Conservation (phyloP, 2,888 invertebrate species). For the Watsonalla cultraria region DNA sequence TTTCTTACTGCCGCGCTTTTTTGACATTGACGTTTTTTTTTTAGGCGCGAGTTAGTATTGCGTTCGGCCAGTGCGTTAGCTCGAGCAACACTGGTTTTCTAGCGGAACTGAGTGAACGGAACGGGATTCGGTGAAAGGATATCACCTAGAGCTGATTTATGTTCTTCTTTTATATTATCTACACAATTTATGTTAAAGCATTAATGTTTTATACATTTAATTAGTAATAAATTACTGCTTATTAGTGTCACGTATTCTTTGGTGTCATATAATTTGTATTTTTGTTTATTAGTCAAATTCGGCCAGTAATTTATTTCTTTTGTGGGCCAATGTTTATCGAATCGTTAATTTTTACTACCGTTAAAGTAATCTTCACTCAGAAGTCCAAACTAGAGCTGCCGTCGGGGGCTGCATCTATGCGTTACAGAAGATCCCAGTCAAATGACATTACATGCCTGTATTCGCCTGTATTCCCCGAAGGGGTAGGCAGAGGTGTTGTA, state of each 20-base stretch:
- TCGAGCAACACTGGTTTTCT: slow-evolving; percentile 25
- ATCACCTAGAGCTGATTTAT: slow-evolving; percentile 35
- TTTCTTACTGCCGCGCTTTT: slow-evolving; percentile 17
- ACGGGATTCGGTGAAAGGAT: slow-evolving; percentile 45
- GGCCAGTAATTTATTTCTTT: too few species aligned
- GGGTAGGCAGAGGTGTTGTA: too few species aligned
- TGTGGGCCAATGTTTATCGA: too few species aligned
- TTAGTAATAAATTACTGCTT: not conserved
- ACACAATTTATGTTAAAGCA: not conserved
- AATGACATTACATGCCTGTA: too few species aligned
- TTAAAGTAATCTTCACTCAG: too few species aligned
- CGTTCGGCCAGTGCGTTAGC: slow-evolving; percentile 30
- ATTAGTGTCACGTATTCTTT: too few species aligned
- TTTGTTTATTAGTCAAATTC: not conserved
- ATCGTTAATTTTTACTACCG: too few species aligned
- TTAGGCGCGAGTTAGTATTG: slow-evolving; percentile 16
- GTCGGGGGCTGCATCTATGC: too few species aligned
- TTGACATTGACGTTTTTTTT: slow-evolving; percentile 15
- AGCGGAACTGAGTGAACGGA: slow-evolving; percentile 48
- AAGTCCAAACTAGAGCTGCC: too few species aligned
- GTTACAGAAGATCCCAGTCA: too few species aligned
- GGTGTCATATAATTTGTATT: not conserved
- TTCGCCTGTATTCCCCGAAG: too few species aligned
- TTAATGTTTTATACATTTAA: not conserved
- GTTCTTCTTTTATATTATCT: not conserved